Evolutionary conservation across 2,113 vertebrate genomes (phyloP).

Genomic region (human): GRCh38 chr15:87520501-87521000

Average conservation of each 20-base stretch:
- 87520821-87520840: background rate
- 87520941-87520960: background rate
- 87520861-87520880: background rate
- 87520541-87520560: conserved; percentile 44
- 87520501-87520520: background rate
- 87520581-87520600: conserved; percentile 45
- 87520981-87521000: too few relatives aligned
- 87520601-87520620: conserved; percentile 31
- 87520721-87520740: conserved; percentile 55
- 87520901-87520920: background rate
- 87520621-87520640: conserved; percentile 55
- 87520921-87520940: background rate
- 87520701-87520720: conserved; percentile 44
- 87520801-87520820: background rate
- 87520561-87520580: conserved; percentile 46
- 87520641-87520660: background rate
- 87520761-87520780: background rate
- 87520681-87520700: conserved; percentile 9
- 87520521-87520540: conserved; percentile 27
- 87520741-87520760: background rate
- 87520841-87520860: too few relatives aligned
- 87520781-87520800: background rate
- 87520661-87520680: conserved; percentile 8
- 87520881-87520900: background rate
- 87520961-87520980: background rate